These are phyloP conservation scores for Pararge aegeria DNA, from an alignment of 1,140 invertebrate genomes.

Conservation along the genomic window DNA sequence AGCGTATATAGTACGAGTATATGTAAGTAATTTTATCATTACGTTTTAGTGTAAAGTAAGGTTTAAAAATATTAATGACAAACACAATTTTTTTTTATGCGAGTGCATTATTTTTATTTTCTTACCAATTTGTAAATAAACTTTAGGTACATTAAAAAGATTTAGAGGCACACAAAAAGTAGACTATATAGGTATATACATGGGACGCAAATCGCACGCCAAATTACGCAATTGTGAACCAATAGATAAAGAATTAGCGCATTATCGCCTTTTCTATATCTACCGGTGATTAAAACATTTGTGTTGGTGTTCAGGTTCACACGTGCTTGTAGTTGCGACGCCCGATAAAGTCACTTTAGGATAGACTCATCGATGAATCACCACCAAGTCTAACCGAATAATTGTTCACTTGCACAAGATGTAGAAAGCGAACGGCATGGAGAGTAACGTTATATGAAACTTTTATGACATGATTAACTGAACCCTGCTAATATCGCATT, in stretches of 20 bases:
- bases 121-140: no score
- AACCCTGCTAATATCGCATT: not conserved
- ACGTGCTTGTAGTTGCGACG: slow-evolving; percentile 40
- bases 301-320: slow-evolving; percentile 24
- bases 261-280: slow-evolving; percentile 20
- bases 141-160: no score
- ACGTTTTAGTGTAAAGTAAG: no score
- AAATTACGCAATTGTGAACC: slow-evolving; percentile 27
- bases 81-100: no score
- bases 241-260: slow-evolving; percentile 24
- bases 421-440: slow-evolving; percentile 52
- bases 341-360: slow-evolving; percentile 69
- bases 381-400: slow-evolving; percentile 57
- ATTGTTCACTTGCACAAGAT: slow-evolving; percentile 69
- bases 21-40: no score
- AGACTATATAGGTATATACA: no score
- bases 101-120: no score
- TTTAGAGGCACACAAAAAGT: no score
- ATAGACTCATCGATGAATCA: slow-evolving; percentile 78
- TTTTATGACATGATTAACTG: slow-evolving; percentile 23
- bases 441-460: slow-evolving; percentile 37
- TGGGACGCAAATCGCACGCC: slow-evolving; percentile 15
- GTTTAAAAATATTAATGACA: no score
- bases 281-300: slow-evolving; percentile 6
- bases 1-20: no score